Evolutionary conservation across 2,797 vertebrate species (phyloP), one percentile per base, ranked within the genome.

Genomic region (Hemibagrus guttatus): DNA sequence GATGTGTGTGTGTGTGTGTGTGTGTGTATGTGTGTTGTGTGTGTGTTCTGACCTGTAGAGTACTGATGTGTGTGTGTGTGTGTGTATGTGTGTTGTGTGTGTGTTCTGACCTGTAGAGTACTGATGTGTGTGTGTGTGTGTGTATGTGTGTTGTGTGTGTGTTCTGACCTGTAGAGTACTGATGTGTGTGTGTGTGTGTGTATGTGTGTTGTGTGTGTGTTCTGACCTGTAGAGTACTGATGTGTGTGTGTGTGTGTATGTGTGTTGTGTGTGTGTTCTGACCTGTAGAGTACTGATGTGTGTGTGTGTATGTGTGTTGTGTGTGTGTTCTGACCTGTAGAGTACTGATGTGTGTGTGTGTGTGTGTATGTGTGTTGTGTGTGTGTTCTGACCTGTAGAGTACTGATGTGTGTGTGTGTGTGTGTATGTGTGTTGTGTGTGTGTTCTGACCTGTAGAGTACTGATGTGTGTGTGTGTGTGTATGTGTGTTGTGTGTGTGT

Each of bases 331-430:
- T 39, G 35, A 39, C 35, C 35, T 39, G 35, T 39, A 39, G 35
- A 39, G 35, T 39, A 39, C 35, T 39, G 35, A 39, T 39, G 56
- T 58, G 17, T 66, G 81, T 64, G 80, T 46, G 80, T 82, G 80
- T 82, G 81, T 82, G 81, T 49, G 80, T 82, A 59, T 82, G 80
- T 82, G 80, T 83, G 81, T 83, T 49, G 80, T 82, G 80, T 82
- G 80, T 82, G 80, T 83, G 81, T 83, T 39, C 28, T n/a, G 23
- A 42, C 49, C 16, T 83, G 26, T 69, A 52, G 63, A 6, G 54
- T 59, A 28, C 28, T n/a, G 23, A 17, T 58, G n/a, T 79, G 54
- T 11, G 46, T 31, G 49, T 81, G 79, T 63, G 58, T 81, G 79
- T 64, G 79, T 81, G 80, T 81, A 58, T 81, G 79, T 81, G 79